A percentile compares a stretch with the other conserved stretches of the same genome.
phyloP scores from a whole-genome alignment of 2,797 vertebrate genomes.

The Meriones psammophilus region DNA sequence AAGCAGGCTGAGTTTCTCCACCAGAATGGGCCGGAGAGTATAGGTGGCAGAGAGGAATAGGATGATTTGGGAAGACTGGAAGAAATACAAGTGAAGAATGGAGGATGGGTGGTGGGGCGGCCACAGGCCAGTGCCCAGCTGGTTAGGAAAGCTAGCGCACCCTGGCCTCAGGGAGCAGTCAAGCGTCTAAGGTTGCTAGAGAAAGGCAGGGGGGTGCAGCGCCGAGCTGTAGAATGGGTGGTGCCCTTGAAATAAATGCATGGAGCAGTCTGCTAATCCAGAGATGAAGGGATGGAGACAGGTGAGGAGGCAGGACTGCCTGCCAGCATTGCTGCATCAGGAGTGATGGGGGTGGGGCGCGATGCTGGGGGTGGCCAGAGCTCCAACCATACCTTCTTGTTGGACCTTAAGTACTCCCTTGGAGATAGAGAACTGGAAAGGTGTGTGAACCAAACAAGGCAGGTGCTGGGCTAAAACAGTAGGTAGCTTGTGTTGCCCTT shows the following conservation, averaged over 20 bases:
- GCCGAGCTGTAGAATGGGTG: slow-evolving; percentile 54
- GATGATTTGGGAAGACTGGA: not conserved
- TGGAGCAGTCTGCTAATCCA: not conserved
- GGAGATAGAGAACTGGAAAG: not conserved
- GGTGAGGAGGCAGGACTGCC: slow-evolving; percentile 46
- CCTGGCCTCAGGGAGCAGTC: slow-evolving; percentile 35
- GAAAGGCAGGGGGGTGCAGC: slow-evolving; percentile 34
- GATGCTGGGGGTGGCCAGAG: not conserved
- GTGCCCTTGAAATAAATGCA: slow-evolving; percentile 72
- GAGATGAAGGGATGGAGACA: slow-evolving; percentile 44
- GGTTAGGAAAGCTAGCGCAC: not conserved
- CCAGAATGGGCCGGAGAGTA: not conserved
- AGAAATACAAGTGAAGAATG: slow-evolving; percentile 1
- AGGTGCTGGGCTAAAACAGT: not conserved
- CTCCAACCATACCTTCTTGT: not conserved
- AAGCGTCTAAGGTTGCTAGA: not conserved
- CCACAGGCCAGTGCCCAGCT: slow-evolving; percentile 28
- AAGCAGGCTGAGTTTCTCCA: too few relatives aligned
- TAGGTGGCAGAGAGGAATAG: not conserved
- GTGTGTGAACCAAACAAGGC: not conserved
- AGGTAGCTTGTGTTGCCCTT: not conserved
- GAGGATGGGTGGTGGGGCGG: slow-evolving; percentile 29
- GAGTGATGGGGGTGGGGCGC: slow-evolving; percentile 31
- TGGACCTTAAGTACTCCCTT: not conserved
- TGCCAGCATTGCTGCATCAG: not conserved